Evolutionary conservation across 2,797 vertebrate species (phyloP).

Genomic region (Sebastes itinus): DNA sequence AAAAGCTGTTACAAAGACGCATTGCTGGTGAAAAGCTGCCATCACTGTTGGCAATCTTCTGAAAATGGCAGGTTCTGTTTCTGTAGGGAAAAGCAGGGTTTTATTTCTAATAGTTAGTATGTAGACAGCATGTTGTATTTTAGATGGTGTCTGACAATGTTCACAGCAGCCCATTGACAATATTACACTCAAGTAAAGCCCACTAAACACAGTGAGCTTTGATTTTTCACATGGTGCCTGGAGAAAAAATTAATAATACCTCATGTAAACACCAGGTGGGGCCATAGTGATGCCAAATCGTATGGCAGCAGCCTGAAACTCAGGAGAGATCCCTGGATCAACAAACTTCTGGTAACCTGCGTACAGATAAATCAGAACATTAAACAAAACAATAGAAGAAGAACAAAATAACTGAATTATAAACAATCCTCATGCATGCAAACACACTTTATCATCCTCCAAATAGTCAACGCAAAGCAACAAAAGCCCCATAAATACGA

Average conservation of each 20-base stretch:
- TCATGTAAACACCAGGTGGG: conserved; percentile 92
- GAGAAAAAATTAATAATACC: conserved; percentile 75
- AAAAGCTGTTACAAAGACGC: conserved; percentile 95
- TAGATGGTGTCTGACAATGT: background rate
- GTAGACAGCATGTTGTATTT: background rate
- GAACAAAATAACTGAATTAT: background rate
- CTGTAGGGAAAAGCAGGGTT: conserved; percentile 68
- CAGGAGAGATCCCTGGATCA: conserved; percentile 91
- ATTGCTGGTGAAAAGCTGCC: conserved; percentile 78
- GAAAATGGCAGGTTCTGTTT: conserved; percentile 84
- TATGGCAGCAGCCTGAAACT: conserved; percentile 85
- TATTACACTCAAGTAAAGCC: background rate
- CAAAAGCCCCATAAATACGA: background rate
- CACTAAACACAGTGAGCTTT: background rate
- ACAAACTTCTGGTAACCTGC: conserved; percentile 91
- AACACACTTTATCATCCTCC: background rate
- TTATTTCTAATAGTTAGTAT: background rate
- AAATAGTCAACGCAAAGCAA: background rate
- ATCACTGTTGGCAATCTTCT: conserved; percentile 43
- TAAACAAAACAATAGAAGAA: background rate
- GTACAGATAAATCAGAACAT: conserved; percentile 20
- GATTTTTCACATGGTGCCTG: background rate
- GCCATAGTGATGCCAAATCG: conserved; percentile 90
- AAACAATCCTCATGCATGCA: background rate
- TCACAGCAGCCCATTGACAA: background rate